Percentiles rank a stretch among this genome's conserved stretches.
Evolutionary conservation across 2,797 vertebrate genomes (phyloP).

Genomic region (Sardinella longiceps): DNA sequence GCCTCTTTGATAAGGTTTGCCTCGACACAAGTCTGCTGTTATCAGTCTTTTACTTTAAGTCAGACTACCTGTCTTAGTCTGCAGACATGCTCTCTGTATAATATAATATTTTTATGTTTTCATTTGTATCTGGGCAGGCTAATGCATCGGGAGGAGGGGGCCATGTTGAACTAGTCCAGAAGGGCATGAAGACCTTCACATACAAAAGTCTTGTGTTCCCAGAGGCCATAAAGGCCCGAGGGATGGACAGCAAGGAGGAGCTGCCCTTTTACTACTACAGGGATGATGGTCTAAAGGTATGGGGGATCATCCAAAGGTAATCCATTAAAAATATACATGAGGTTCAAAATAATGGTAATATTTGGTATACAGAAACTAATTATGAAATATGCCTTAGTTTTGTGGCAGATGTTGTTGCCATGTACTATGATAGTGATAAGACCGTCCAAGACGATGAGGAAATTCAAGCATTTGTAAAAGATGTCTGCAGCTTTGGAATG

Average conservation of each 20-base stretch:
- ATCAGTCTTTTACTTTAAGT: too few relatives aligned
- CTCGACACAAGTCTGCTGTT: too few relatives aligned
- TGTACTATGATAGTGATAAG: slow-evolving; percentile 88
- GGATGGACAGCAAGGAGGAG: too few relatives aligned
- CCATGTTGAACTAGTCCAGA: slow-evolving; percentile 90
- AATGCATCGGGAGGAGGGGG: slow-evolving; percentile 96
- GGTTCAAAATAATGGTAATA: background rate
- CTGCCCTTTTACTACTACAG: slow-evolving; percentile 93
- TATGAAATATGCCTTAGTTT: slow-evolving; percentile 75
- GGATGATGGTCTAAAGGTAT: slow-evolving; percentile 88
- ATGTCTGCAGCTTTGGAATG: too few relatives aligned
- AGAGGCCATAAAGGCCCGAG: slow-evolving; percentile 82
- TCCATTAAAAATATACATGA: slow-evolving; percentile 21
- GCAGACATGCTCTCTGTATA: too few relatives aligned
- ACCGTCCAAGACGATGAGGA: slow-evolving; percentile 82
- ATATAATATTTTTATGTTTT: background rate
- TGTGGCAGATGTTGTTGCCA: slow-evolving; percentile 80
- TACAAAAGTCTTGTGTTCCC: slow-evolving; percentile 90
- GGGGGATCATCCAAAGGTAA: slow-evolving; percentile 87
- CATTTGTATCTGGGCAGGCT: slow-evolving; percentile 73
- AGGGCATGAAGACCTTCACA: slow-evolving; percentile 82
- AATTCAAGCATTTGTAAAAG: slow-evolving; percentile 91
- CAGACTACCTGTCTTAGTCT: too few relatives aligned
- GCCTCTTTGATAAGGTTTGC: slow-evolving; percentile 94
- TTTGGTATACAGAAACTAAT: background rate